Evolutionary conservation across 2,888 invertebrate species (phyloP).

Genomic region (Lymantria dispar): DNA sequence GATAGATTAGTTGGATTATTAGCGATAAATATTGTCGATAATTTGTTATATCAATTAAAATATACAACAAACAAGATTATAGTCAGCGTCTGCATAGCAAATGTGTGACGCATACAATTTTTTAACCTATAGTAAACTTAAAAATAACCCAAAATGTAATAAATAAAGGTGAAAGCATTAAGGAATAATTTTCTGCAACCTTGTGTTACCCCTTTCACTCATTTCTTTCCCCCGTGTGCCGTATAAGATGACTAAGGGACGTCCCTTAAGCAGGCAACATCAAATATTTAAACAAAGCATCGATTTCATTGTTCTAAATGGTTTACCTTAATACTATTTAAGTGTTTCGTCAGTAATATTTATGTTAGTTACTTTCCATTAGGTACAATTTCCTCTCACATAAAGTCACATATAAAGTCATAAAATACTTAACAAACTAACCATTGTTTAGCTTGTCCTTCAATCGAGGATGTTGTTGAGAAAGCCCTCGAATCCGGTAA

Average conservation of each 20-base stretch:
- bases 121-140: no score
- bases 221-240: no score
- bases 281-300: no score
- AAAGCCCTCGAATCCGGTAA: conserved; percentile 36
- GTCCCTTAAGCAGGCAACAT: no score
- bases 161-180: no score
- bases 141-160: no score
- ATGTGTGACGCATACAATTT: no score
- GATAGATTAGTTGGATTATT: conserved; percentile 2
- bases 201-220: no score
- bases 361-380: not conserved
- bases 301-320: not conserved
- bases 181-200: no score
- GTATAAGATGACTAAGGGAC: no score
- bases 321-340: not conserved
- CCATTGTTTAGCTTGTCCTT: conserved; percentile 29
- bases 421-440: conserved; percentile 9
- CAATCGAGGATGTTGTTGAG: conserved; percentile 36
- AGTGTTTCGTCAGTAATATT: not conserved
- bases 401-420: conserved; percentile 20
- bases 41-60: not conserved
- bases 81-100: no score
- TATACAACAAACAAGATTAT: no score
- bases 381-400: conserved; percentile 18
- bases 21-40: conserved; percentile 1